Percentiles rank a stretch among this genome's conserved stretches.
These are phyloP conservation scores for Progne subis DNA, from an alignment of 2,113 vertebrate genomes.

Conservation along the genomic window DNA sequence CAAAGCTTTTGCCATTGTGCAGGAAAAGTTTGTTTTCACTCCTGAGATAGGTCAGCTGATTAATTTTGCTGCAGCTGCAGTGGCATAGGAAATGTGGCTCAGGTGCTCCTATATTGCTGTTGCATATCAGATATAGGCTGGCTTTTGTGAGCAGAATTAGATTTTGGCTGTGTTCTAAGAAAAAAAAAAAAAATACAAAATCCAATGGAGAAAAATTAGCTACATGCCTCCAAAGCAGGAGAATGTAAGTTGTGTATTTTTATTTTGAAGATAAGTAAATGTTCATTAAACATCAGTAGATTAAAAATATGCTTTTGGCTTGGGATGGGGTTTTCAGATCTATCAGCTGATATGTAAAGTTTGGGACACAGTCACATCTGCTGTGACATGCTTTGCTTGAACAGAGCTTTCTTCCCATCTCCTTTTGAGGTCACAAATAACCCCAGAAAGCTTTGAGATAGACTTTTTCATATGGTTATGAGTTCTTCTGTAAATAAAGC, in stretches of 20 bases:
- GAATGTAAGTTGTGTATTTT: not conserved
- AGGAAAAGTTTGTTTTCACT: conserved; percentile 5
- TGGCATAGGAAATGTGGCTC: not conserved
- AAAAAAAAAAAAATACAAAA: not conserved
- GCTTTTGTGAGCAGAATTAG: not conserved
- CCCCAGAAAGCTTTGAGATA: not conserved
- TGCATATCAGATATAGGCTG: not conserved
- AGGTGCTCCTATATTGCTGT: not conserved
- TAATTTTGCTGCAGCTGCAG: conserved; percentile 24
- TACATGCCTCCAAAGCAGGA: not conserved
- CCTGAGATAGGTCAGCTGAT: conserved; percentile 24
- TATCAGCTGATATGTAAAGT: not conserved
- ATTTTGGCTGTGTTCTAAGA: not conserved
- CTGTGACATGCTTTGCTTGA: not conserved
- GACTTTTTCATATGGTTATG: not conserved
- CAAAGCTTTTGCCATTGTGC: not conserved
- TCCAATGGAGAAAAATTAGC: not conserved
- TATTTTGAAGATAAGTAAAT: not conserved
- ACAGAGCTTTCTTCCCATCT: not conserved
- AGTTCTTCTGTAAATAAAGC: conserved; percentile 41
- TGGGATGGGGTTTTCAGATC: not conserved
- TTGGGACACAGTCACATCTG: not conserved
- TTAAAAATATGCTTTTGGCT: not conserved
- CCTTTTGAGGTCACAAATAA: not conserved
- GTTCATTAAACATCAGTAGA: not conserved